These are phyloP conservation scores for Chaetodon auriga DNA, from an alignment of 2,113 vertebrate genomes.

Conservation along the genomic window DNA sequence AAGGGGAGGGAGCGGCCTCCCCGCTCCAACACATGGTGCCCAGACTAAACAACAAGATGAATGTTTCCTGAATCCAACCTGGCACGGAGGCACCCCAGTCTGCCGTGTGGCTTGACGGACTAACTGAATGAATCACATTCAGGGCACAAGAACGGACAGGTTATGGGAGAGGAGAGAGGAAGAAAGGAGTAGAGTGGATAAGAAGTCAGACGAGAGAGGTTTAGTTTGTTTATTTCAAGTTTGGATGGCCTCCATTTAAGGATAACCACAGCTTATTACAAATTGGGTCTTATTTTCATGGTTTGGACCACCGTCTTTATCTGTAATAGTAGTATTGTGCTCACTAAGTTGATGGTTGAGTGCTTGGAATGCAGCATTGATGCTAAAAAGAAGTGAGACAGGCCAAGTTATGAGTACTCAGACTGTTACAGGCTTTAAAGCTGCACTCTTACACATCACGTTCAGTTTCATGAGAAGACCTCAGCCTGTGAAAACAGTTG, in stretches of 20 bases:
- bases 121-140: conserved; percentile 33
- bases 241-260: not conserved
- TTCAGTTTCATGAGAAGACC: not conserved
- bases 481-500: not conserved
- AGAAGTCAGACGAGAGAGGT: conserved; percentile 4
- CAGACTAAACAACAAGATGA: conserved; percentile 80
- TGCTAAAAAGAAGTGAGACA: not conserved
- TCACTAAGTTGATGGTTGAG: not conserved
- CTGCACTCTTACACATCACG: not conserved
- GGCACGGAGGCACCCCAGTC: conserved; percentile 58
- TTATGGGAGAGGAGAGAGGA: conserved; percentile 17
- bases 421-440: not conserved
- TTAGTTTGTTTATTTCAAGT: conserved; percentile 22
- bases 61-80: conserved; percentile 74
- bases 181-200: conserved; percentile 4
- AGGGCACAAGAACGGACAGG: conserved; percentile 14
- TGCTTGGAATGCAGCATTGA: not conserved
- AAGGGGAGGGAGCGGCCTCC: conserved; percentile 47
- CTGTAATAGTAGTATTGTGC: not conserved
- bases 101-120: conserved; percentile 39
- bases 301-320: not conserved
- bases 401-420: not conserved
- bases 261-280: conserved; percentile 13
- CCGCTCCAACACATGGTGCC: conserved; percentile 67
- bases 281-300: not conserved